Conservation (phyloP, 1,140 invertebrate species). For the Lerema accius region DNA sequence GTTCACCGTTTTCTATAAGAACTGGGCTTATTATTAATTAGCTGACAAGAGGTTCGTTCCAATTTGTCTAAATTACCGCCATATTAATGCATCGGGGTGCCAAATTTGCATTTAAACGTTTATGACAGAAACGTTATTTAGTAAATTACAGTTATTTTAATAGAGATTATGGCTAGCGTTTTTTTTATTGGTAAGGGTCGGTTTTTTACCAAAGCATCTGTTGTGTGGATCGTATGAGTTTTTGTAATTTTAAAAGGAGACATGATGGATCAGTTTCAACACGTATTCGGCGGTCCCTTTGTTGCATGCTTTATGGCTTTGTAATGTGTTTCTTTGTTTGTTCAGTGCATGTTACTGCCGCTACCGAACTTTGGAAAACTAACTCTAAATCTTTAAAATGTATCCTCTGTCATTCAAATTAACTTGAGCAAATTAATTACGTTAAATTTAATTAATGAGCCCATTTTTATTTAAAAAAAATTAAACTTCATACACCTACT, state of each 20-base stretch:
- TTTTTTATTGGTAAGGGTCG: slow-evolving; percentile 62
- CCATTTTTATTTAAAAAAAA: no score
- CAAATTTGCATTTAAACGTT: slow-evolving; percentile 76
- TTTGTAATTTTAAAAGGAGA: slow-evolving; percentile 82
- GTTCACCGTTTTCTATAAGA: slow-evolving; percentile 24
- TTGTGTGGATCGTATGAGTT: slow-evolving; percentile 76
- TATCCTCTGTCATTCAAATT: slow-evolving; percentile 1
- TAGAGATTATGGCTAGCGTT: slow-evolving; percentile 67
- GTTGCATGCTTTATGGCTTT: slow-evolving; percentile 79
- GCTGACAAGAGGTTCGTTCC: slow-evolving; percentile 40
- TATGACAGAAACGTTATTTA: slow-evolving; percentile 65
- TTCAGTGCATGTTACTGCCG: slow-evolving; percentile 73
- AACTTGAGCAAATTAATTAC: neutral
- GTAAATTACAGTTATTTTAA: slow-evolving; percentile 73
- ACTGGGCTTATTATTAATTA: slow-evolving; percentile 54
- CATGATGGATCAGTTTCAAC: slow-evolving; percentile 82
- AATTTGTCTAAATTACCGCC: slow-evolving; percentile 71
- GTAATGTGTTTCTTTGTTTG: slow-evolving; percentile 82
- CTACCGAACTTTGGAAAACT: slow-evolving; percentile 59
- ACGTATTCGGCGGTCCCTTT: slow-evolving; percentile 78
- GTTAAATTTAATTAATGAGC: slow-evolving; percentile 9
- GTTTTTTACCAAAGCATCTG: slow-evolving; percentile 80
- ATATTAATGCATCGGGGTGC: slow-evolving; percentile 66
- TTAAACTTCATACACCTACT: no score
- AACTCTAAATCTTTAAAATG: slow-evolving; percentile 30